Evolutionary conservation across 2,888 invertebrate genomes (phyloP), one percentile per base, ranked within the genome.

Genomic region (Amphipyra berbera): DNA sequence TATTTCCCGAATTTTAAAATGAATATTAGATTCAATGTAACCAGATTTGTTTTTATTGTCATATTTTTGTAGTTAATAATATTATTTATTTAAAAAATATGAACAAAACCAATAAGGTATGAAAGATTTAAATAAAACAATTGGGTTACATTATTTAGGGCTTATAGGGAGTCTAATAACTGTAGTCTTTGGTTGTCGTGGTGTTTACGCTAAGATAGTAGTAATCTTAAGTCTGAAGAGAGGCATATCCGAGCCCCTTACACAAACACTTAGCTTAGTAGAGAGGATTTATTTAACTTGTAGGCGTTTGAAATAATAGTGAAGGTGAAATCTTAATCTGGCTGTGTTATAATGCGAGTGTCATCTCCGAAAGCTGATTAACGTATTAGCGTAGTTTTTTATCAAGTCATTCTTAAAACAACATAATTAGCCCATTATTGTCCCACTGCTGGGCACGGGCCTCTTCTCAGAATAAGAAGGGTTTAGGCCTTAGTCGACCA

Each of bases 131-230:
- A 21, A 21, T 21, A 21, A 21, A 21, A 21, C 14, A 5, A 37
- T 27, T 8, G 13, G 9, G 33, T 7, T 13, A 47, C 38, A 57
- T 52, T 47, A 45, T 27, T 4, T 7, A 15, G 55, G 50, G 2
- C 38, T 42, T 30, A 12, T 47, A 53, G 4, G 46, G 60, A 70
- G 13, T 40, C 9, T 38, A 42, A 54, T 63, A 72, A 64, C 56
- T 21, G 56, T 53, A 48, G 40, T 48, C n/a, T 49, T 48, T 54
- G 53, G 47, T 48, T 38, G 44, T 59, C 33, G 47, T 60, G 40
- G 48, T 71, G 73, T 78, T 75, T 76, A 73, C 70, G 33, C 52
- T 64, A 59, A 72, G 78, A 78, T 75, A 76, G 45, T 48, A 60
- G 55, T 74, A 78, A 81, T 82, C 81, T 75, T 47, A 27, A 14